These are phyloP conservation scores for Drosophila albomicans DNA, from an alignment of 1,140 invertebrate genomes.

Conservation along the genomic window DNA sequence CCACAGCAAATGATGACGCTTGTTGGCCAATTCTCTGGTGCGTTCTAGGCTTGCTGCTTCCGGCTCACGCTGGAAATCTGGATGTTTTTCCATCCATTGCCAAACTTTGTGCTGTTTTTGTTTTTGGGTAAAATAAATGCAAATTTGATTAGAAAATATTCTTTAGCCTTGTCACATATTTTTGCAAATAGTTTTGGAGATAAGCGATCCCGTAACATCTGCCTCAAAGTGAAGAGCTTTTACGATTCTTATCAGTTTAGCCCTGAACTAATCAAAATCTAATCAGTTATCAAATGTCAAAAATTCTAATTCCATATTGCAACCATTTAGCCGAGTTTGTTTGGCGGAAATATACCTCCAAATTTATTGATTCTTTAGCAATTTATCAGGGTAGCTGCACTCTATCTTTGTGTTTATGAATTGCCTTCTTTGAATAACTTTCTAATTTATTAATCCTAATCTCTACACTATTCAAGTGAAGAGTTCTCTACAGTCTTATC, in stretches of 20 bases:
- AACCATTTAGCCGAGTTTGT: too few relatives aligned
- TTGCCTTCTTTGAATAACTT: too few relatives aligned
- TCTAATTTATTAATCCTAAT: too few relatives aligned
- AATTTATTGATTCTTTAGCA: not conserved
- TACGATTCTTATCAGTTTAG: slow-evolving; percentile 8
- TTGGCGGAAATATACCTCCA: not conserved
- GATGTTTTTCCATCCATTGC: slow-evolving; percentile 91
- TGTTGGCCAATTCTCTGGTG: slow-evolving; percentile 87
- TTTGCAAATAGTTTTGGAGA: slow-evolving; percentile 24
- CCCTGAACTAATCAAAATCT: slow-evolving; percentile 1
- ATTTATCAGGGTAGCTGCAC: too few relatives aligned
- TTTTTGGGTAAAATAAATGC: not conserved
- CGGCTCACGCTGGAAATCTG: slow-evolving; percentile 88
- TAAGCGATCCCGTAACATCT: slow-evolving; percentile 20
- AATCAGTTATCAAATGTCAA: not conserved
- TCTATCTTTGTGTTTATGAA: too few relatives aligned
- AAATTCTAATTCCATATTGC: not conserved
- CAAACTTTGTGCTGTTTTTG: slow-evolving; percentile 89
- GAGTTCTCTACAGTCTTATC: too few relatives aligned
- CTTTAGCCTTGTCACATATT: not conserved
- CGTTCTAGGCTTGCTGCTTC: slow-evolving; percentile 87
- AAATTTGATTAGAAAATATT: slow-evolving; percentile 34
- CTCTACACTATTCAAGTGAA: too few relatives aligned
- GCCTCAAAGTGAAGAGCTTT: slow-evolving; percentile 4
- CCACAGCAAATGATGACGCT: slow-evolving; percentile 87